Evolutionary conservation across 1,140 invertebrate species (phyloP), one percentile per base, ranked within the genome.

Genomic region (Brachionus calyciflorus): DNA sequence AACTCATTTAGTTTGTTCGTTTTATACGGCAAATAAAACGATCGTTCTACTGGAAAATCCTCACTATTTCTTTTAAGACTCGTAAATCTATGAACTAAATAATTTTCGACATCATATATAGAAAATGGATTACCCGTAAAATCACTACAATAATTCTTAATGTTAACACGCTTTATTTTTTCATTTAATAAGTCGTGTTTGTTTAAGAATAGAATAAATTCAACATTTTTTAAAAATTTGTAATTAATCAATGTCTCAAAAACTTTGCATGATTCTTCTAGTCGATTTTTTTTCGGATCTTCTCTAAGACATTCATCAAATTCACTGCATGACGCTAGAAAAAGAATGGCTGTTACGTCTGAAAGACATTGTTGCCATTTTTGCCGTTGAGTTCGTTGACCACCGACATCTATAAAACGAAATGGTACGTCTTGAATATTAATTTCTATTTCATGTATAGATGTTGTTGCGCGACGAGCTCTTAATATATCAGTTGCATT

Each of bases 361-460:
- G 96, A 94, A 83, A 96, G 96, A 87, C 94, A 96, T 83, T 96
- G 93, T 81, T 96, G 96, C 93, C 94, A 96, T 83, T 96, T 96
- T 85, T 96, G 95, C 75, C 93, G 87, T 84, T 96, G 93, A 17
- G 92, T 94, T 80, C 93, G 85, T 87, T 98, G 94, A 51, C 94
- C 95, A 80, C 94, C 95, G 28, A 87, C 86, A 79, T 86, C 85
- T 76, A 83, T 30, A 70, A 70, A 70, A 3, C 68, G 21, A 51
- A 70, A 70, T 33, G 44, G 68, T 21, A 49, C 44, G 21, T 51
- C 37, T 85, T 94, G 95, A 84, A 92, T 94, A 44, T 90, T 91
- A 83, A 96, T 96, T 81, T 94, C 91, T 33, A 92, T 93, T 86
- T 96, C 93, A 30, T 94, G 92, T 81, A 96, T 94, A 78, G 93